Base-by-base conservation (phyloP, 2,888 invertebrate genomes). In the Drosophila histrio region DNA sequence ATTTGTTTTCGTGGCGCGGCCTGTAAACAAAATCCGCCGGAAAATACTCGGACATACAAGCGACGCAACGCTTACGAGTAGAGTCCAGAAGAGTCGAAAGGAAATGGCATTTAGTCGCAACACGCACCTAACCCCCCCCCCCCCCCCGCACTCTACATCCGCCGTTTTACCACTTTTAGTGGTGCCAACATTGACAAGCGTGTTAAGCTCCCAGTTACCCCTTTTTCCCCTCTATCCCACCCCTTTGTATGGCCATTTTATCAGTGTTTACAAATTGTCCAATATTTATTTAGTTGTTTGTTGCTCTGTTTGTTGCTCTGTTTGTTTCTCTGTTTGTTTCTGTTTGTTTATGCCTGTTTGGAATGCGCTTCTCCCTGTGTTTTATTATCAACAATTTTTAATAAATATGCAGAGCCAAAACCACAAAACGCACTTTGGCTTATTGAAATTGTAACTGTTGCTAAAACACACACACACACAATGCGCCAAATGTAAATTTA, bases 11-110 rank as follows among this genome's bases (percentile, higher is more conserved):
- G 82, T 68, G 82, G 81, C 79, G 79, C 59, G 71, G 87, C 87
- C 76, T 87, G 84, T 85, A 87, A 87, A 85, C 84, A 87, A 85
- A 85, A 87, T 87, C 87, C 84, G 85, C 65, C 85, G 80, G 80
- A 85, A 85, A 82, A 82, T 86, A 75, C 79, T 44, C 44, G 44
- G 44, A 44, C 36, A 77, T 63, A 82, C 77, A 77, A 77, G 79
- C 64, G 67, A 19, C 32, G 54, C 50, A 36, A 26, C 79, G 82
- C 79, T 77, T 77, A 70, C 71, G 63, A 69, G 64, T 54, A 61
- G 65, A n/a, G n/a, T n/a, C 79, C 72, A 78, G 71, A 72, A 70
- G 77, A 73, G 79, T 46, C 61, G 69, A 64, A 85, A 83, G 82
- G 83, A 83, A 83, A 86, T 86, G 79, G 80, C 67, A 79, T 77